phyloP scores from a whole-genome alignment of 2,888 invertebrate species.

The Cephus pygmeus region DNA sequence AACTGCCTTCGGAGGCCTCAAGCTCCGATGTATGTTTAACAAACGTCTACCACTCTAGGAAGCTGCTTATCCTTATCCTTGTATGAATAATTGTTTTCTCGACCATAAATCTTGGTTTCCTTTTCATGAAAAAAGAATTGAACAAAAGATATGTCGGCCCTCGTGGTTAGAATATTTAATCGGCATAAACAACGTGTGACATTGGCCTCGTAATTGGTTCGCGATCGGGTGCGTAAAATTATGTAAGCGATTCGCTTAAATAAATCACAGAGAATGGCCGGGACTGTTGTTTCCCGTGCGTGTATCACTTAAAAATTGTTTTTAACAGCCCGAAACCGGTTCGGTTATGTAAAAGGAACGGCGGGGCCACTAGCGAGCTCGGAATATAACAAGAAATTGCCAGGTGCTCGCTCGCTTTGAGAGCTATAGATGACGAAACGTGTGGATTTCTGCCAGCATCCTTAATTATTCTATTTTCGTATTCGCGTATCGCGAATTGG shows the following conservation, averaged over 20 bases:
- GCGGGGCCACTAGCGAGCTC: conserved; percentile 14
- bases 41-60: too few species aligned
- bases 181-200: conserved; percentile 17
- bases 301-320: conserved; percentile 11
- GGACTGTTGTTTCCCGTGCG: not conserved
- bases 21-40: too few species aligned
- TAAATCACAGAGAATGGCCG: conserved; percentile 7
- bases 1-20: too few species aligned
- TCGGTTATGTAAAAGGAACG: conserved; percentile 20
- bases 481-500: conserved; percentile 4
- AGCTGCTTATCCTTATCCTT: too few species aligned
- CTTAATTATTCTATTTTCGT: conserved; percentile 15
- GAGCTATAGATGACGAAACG: conserved; percentile 10
- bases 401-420: conserved; percentile 21
- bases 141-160: not conserved
- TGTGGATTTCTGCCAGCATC: conserved; percentile 22
- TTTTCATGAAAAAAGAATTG: not conserved
- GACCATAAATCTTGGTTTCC: not conserved
- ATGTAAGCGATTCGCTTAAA: conserved; percentile 21
- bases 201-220: conserved; percentile 13
- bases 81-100: not conserved
- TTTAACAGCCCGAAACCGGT: conserved; percentile 19
- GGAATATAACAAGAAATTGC: conserved; percentile 20
- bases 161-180: conserved; percentile 1
- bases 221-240: conserved; percentile 12